Base-by-base conservation (phyloP, 2,888 invertebrate species). In the Ichneumoninae sp. region DNA sequence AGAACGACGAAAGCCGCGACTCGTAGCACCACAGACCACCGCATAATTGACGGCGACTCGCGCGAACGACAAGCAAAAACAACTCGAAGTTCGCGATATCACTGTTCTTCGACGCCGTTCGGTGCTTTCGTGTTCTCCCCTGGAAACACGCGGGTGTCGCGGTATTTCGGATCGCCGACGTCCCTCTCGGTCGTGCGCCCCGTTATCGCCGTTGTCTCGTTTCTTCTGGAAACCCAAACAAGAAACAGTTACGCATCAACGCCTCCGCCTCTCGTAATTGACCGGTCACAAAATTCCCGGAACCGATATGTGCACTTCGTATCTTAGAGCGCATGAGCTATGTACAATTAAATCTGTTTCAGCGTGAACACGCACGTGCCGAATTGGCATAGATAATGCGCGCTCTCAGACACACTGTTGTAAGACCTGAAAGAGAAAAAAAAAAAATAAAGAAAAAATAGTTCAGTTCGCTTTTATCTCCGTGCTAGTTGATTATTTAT, bases 1-100 rank as follows among this genome's bases (percentile, higher is more conserved):
- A 86, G 88, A 83, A 88, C 83, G 81, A 85, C 86, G 87, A 89
- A 86, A 81, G 90, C 63, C 63, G 71, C 86, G 60, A 87, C 87
- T 86, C 89, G 89, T 60, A 91, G 87, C 82, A 91, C 87, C 86
- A 91, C 83, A 65, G 90, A 86, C 83, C 87, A 89, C 85, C 86
- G 87, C 91, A 92, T 91, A 86, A 85, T 90, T 70, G 83, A 83
- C 71, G 76, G 77, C 78, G 70, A 81, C 71, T 70, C 81, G 70
- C 47, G 69, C 54, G 73, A 82, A 82, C 70, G 54, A 79, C 76
- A 73, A 74, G 57, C 66, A 16, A 80, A 52, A 36, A 63, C 33
- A 30, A 54, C 71, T 30, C 71, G 57, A 74, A 54, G 70, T 50
- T 50, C 63, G 79, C 54, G 60, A 74, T 77, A 50, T 74, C 57